Evolutionary conservation across 53 echinoderm and acorn worm species (phyloP).

Genomic region (Hippasteria phrygiana): DNA sequence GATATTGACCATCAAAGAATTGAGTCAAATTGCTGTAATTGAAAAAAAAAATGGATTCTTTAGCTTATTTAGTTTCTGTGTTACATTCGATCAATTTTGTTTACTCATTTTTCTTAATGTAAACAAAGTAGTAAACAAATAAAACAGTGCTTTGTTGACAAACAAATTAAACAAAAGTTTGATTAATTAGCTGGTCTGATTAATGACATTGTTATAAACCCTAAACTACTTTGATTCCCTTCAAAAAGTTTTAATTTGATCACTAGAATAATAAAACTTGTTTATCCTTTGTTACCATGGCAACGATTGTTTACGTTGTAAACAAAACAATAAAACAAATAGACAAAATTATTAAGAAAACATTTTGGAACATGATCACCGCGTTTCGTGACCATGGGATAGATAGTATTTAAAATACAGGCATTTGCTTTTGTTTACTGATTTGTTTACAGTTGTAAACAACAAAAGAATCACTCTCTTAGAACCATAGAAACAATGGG

Average conservation of each 20-base stretch:
- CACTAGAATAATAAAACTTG: constrained; percentile 1
- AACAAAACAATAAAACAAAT: neutral
- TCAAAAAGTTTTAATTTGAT: neutral
- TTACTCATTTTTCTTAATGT: neutral
- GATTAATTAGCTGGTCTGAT: neutral
- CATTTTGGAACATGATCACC: constrained; percentile 20
- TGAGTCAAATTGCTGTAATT: neutral
- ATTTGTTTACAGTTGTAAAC: constrained; percentile 3
- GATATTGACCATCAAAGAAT: neutral
- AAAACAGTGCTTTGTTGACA: constrained; percentile 6
- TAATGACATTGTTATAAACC: neutral
- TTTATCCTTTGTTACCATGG: constrained; percentile 7
- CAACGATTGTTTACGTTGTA: neutral
- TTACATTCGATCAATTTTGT: constrained; percentile 1
- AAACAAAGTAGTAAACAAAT: constrained; percentile 1
- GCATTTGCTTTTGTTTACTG: constrained; percentile 5
- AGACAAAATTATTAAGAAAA: neutral
- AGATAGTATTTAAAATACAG: constrained; percentile 6
- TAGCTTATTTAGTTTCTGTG: neutral
- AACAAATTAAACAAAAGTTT: neutral
- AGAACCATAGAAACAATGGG: neutral
- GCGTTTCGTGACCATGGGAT: too few relatives aligned
- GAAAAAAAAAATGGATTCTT: neutral
- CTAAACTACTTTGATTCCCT: neutral
- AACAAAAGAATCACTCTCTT: constrained; percentile 3